These are phyloP conservation scores for Andrena marginata DNA, from an alignment of 2,888 invertebrate species.

Conservation along the genomic window DNA sequence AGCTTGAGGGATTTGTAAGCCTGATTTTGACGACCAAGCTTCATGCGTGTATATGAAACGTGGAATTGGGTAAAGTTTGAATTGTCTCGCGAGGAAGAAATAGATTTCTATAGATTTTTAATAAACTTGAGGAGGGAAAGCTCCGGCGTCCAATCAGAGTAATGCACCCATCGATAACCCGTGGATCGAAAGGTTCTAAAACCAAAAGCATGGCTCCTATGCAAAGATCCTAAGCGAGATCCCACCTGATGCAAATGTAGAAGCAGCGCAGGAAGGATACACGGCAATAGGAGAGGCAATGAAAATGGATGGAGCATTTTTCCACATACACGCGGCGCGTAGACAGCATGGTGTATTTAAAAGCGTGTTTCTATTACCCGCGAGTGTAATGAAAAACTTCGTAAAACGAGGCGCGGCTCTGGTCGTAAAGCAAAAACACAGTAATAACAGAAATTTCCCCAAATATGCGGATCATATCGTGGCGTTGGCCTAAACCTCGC, in stretches of 20 bases:
- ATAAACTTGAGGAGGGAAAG: no score
- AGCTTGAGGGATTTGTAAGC: background rate
- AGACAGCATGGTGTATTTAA: constrained; percentile 25
- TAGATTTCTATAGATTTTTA: no score
- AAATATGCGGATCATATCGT: background rate
- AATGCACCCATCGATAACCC: no score
- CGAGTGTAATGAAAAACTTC: constrained; percentile 35
- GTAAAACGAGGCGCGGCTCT: constrained; percentile 6
- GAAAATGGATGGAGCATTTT: constrained; percentile 45
- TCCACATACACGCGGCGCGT: constrained; percentile 13
- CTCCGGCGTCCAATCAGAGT: no score
- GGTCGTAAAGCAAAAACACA: background rate
- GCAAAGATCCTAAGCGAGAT: background rate
- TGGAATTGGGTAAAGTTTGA: no score
- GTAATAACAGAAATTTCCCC: background rate
- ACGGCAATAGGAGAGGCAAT: constrained; percentile 12
- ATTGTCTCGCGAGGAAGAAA: no score
- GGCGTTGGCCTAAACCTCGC: background rate
- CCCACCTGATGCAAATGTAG: constrained; percentile 2
- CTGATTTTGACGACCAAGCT: background rate
- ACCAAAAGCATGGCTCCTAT: background rate
- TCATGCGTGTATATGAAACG: no score
- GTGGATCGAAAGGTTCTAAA: no score
- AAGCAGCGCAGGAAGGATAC: constrained; percentile 19
- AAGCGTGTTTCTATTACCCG: constrained; percentile 42